Percentiles rank a stretch among this genome's conserved stretches.
These are phyloP conservation scores for Chaitophorus viminalis DNA, from an alignment of 2,888 invertebrate species.

Conservation along the genomic window DNA sequence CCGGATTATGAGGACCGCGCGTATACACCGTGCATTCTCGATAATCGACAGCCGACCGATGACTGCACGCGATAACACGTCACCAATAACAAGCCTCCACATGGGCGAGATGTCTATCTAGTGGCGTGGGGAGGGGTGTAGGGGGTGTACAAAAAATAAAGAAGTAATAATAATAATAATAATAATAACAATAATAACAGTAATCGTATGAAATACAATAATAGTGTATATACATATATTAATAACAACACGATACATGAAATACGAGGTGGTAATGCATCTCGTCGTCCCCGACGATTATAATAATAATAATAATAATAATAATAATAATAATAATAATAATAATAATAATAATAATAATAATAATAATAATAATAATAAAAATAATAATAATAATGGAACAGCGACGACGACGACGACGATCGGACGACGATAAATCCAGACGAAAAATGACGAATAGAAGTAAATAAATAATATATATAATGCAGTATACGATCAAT, in stretches of 20 bases:
- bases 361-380: not conserved
- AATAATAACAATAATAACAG: not conserved
- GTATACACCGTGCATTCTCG: not conserved
- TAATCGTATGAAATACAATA: too few relatives aligned
- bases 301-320: not conserved
- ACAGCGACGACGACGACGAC: too few relatives aligned
- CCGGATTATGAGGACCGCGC: not conserved
- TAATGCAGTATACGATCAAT: too few relatives aligned
- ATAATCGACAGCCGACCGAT: slow-evolving; percentile 20
- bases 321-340: not conserved
- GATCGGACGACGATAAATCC: not conserved
- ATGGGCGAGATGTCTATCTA: not conserved
- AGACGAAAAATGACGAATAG: not conserved
- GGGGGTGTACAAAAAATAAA: too few relatives aligned
- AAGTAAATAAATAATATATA: not conserved
- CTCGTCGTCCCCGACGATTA: not conserved
- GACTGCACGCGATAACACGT: not conserved
- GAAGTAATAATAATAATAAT: not conserved
- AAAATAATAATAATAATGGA: too few relatives aligned
- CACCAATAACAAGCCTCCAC: not conserved
- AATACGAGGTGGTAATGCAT: not conserved
- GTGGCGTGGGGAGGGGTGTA: not conserved
- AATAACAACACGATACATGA: not conserved
- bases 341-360: not conserved
- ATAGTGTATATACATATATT: not conserved